These are phyloP conservation scores for Panthera uncia DNA, from an alignment of 2,113 vertebrate genomes.

Conservation along the genomic window DNA sequence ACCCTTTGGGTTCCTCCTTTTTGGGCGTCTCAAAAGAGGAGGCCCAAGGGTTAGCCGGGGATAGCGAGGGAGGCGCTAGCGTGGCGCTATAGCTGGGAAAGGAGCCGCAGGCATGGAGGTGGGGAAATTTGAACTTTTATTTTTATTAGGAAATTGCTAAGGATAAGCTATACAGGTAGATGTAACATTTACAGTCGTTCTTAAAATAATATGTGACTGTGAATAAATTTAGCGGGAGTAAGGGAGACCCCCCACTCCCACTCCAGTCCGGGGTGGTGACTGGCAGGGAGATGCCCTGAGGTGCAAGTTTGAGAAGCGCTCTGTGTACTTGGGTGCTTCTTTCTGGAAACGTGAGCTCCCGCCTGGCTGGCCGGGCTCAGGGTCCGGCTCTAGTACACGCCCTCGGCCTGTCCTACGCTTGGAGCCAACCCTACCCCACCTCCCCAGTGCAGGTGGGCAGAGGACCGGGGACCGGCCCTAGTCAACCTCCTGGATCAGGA, in stretches of 20 bases:
- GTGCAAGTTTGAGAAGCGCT: not conserved
- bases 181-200: not conserved
- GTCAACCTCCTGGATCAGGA: not conserved
- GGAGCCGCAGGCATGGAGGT: too few relatives aligned
- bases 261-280: too few relatives aligned
- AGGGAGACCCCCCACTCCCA: not conserved
- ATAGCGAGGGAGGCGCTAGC: not conserved
- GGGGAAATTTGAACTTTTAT: not conserved
- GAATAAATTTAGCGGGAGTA: not conserved
- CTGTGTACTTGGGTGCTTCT: rapidly evolving
- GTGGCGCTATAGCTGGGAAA: rapidly evolving
- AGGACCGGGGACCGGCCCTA: rapidly evolving
- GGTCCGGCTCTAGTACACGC: not conserved
- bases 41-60: rapidly evolving
- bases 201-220: not conserved
- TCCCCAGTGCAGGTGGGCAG: rapidly evolving
- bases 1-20: rapidly evolving
- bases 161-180: not conserved
- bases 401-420: rapidly evolving
- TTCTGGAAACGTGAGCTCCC: too few relatives aligned
- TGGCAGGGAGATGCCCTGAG: not conserved
- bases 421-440: not conserved
- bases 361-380: rapidly evolving
- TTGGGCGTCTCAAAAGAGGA: rapidly evolving
- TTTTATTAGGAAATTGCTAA: not conserved